Percentiles rank a stretch among this genome's conserved stretches.
Conservation (phyloP, 2,113 vertebrate genomes). For the Dicentrarchus labrax region DNA sequence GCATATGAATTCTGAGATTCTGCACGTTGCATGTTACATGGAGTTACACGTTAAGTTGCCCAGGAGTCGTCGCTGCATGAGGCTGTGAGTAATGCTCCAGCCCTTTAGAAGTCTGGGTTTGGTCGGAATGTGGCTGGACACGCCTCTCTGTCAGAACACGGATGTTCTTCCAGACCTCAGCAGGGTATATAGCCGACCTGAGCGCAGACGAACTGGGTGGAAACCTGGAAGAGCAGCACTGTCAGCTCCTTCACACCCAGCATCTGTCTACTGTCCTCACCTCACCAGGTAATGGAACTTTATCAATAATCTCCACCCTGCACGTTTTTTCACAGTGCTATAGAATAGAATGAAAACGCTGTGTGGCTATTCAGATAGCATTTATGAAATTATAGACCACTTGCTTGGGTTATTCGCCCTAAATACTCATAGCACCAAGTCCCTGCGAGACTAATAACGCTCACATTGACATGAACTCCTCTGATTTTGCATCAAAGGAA, state of each 20-base stretch:
- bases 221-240: conserved; percentile 32
- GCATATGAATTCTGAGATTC: background rate
- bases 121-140: conserved; percentile 5
- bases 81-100: background rate
- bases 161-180: conserved; percentile 1
- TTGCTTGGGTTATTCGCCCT: background rate
- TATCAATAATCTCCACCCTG: background rate
- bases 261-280: conserved; percentile 46
- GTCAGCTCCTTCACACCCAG: background rate
- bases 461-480: background rate
- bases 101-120: background rate
- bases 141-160: conserved; percentile 26
- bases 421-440: background rate
- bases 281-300: conserved; percentile 53
- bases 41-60: too few species aligned
- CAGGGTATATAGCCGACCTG: conserved; percentile 37
- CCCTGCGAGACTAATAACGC: background rate
- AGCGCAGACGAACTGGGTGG: background rate
- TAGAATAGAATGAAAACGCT: background rate
- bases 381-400: background rate
- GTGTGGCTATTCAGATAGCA: background rate
- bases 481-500: background rate
- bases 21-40: background rate
- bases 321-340: background rate
- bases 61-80: background rate